Evolutionary conservation across 2,113 vertebrate species (phyloP), one percentile per base, ranked within the genome.

Genomic region (Colinus virginianus): DNA sequence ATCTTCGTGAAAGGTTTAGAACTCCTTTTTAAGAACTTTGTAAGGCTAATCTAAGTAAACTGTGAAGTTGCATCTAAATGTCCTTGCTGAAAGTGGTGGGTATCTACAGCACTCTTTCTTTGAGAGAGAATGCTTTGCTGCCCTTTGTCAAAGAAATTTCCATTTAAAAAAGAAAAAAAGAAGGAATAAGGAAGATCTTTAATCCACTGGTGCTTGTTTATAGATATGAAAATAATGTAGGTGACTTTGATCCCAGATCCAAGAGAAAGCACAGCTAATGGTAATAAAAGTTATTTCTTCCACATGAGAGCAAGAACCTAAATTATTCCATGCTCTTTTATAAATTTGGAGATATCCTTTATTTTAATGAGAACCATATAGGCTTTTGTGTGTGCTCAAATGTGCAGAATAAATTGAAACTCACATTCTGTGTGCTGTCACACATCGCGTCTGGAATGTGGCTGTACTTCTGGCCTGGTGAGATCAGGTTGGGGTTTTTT

Each of bases 341-440:
- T 76, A 89, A 89, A 55, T 74, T 80, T 87, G 66, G 58, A 81
- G 66, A 70, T 97, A 91, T 84, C 81, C 95, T 95, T 90, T 88
- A 81, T 91, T 95, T 94, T 87, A 95, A 87, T 83, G 86, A 90
- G 91, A 96, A 78, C 61, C 53, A 78, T 90, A 88, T 92, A 95
- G 83, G 90, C 95, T 94, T 96, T 93, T 96, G 94, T 96, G 91
- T 84, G 66, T 92, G 92, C 68, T 91, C 93, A 94, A 91, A 96
- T 87, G 82, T 1, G 81, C 93, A 94, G 92, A 95, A 91, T 95
- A 88, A 95, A 96, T 96, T 96, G 93, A 87, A 94, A 94, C 90
- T 93, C 0, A 19, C 84, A 92, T 96, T 96, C 90, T 95, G 72
- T 95, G 53, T 2, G 42, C 91, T 93, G 91, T 95, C 93, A 87